Conservation (phyloP, 2,113 vertebrate species). For the Aythya baeri region DNA sequence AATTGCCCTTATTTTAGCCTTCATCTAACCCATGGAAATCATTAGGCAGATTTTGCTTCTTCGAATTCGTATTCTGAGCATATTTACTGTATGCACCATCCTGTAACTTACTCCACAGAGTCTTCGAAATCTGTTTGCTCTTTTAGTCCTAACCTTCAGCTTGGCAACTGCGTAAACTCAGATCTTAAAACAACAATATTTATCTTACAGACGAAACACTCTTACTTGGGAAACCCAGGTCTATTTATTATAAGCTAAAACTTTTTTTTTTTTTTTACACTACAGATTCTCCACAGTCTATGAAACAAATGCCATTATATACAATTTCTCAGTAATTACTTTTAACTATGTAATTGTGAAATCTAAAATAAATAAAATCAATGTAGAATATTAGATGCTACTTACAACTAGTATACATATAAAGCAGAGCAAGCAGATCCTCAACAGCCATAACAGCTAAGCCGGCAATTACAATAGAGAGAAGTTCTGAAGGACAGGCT, state of each 20-base stretch:
- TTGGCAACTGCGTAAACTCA: not conserved
- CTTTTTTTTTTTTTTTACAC: not conserved
- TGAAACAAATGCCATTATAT: not conserved
- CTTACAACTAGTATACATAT: conserved; percentile 79
- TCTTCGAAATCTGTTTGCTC: not conserved
- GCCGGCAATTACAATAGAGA: conserved; percentile 77
- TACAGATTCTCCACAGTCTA: not conserved
- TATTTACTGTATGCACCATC: not conserved
- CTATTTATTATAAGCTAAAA: not conserved
- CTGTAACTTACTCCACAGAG: not conserved
- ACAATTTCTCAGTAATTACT: not conserved
- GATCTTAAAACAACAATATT: not conserved
- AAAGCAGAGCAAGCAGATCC: conserved; percentile 75
- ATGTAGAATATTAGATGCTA: conserved; percentile 27
- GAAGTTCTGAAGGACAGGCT: conserved; percentile 71
- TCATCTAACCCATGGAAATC: not conserved
- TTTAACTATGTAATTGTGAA: not conserved
- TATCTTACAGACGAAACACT: not conserved
- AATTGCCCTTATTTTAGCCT: not conserved
- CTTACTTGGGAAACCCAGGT: not conserved
- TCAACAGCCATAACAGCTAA: conserved; percentile 77
- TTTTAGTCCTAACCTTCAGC: not conserved
- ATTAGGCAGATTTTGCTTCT: not conserved
- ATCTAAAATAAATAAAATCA: not conserved
- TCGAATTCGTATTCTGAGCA: not conserved